Conservation (phyloP, 2,888 invertebrate genomes). For the Eumacrocentrus americanus region DNA sequence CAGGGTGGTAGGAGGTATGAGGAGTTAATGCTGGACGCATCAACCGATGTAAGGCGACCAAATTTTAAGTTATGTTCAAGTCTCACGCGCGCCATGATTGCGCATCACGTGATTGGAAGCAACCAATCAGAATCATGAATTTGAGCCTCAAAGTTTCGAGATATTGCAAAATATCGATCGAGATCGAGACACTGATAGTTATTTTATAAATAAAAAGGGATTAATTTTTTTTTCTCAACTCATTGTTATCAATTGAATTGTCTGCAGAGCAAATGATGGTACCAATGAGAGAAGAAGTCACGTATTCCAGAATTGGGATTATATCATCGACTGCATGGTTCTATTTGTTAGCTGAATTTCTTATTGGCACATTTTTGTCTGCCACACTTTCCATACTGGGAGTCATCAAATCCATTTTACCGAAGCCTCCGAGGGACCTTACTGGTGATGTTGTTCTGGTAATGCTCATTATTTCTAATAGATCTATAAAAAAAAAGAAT, state of each 20-base stretch:
- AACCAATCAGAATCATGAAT: too few species aligned
- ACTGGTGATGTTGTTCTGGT: slow-evolving; percentile 54
- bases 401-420: slow-evolving; percentile 49
- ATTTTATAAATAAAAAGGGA: not conserved
- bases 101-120: too few species aligned
- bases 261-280: slow-evolving; percentile 47
- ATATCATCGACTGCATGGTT: slow-evolving; percentile 48
- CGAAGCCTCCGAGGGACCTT: slow-evolving; percentile 54
- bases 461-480: too few species aligned
- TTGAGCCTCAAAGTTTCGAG: too few species aligned
- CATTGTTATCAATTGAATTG: slow-evolving; percentile 19
- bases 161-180: too few species aligned
- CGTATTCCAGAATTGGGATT: slow-evolving; percentile 37
- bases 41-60: too few species aligned
- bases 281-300: slow-evolving; percentile 40
- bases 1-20: too few species aligned
- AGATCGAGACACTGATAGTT: too few species aligned
- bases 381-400: slow-evolving; percentile 42
- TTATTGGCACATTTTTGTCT: slow-evolving; percentile 45
- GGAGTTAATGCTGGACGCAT: too few species aligned
- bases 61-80: not conserved
- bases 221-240: not conserved
- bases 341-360: slow-evolving; percentile 50
- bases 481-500: too few species aligned
- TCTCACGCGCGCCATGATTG: too few species aligned